Evolutionary conservation across 2,888 invertebrate genomes (phyloP), one percentile per base, ranked within the genome.

Genomic region (Halictus ligatus): DNA sequence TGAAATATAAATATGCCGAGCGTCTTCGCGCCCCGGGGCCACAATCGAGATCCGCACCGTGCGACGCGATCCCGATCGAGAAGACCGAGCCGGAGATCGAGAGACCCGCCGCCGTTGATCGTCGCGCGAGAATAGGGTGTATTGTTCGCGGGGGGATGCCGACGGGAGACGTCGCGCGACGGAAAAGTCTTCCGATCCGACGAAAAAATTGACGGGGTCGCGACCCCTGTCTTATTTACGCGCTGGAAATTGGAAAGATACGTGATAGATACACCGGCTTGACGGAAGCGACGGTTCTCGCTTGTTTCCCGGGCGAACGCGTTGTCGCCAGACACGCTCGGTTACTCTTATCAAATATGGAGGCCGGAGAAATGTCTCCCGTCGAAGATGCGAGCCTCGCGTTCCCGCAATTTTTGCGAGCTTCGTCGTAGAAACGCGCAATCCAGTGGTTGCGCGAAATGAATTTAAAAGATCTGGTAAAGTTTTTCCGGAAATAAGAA

Each of bases 1-100:
- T 86, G 83, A 87, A 88, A 88, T 88, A 88, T 88, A 87, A 88
- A 88, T 87, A 86, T 87, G 84, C 86, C 81, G 72, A 50, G 75
- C 85, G 84, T 67, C 72, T 79, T 77, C 67, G 81, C 21, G 67
- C 8, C 67, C 35, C 35, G 67, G n/a, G 29, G 29, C 64, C 64
- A 64, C 64, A 64, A 64, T 64, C 64, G 64, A 64, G 64, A 64
- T 64, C 64, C 64, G 1, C 29, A n/a, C 60, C 64, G 64, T 58
- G 10, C 58, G 58, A 58, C n/a, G 58, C 58, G 64, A 60, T 29
- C 12, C 64, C 64, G 64, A 64, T 64, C 64, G 64, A 60, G 60
- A n/a, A 21, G 54, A 21, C 21, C n/a, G n/a, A n/a, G 21, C 21
- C 35, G 2, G 35, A 60, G 13, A 25, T 12, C n/a, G 60, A 60